Conservation (phyloP, 2,888 invertebrate species). For the Eubasilissa splendida region DNA sequence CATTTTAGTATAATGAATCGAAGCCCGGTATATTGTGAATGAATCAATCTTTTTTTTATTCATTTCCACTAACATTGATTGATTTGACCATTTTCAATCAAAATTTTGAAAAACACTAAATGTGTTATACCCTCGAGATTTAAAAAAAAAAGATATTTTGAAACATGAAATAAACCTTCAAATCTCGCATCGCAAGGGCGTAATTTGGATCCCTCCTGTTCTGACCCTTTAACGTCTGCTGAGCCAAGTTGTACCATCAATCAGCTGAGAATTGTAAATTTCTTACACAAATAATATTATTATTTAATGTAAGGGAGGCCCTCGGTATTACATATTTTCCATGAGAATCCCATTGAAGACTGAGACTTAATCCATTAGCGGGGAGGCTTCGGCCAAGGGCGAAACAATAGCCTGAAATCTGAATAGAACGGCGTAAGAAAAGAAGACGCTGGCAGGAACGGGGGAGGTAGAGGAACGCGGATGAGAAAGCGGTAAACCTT, state of each 20-base stretch:
- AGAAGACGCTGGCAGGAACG: background rate
- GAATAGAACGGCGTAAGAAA: slow-evolving; percentile 37
- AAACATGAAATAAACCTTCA: too few species aligned
- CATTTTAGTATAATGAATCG: too few species aligned
- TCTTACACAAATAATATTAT: slow-evolving; percentile 50
- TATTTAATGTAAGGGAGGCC: slow-evolving; percentile 22
- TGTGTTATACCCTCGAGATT: too few species aligned
- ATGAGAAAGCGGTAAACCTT: background rate
- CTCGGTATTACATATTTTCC: background rate
- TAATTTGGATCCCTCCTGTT: too few species aligned
- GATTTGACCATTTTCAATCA: too few species aligned
- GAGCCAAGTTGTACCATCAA: slow-evolving; percentile 14
- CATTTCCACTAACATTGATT: too few species aligned
- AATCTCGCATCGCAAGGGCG: too few species aligned
- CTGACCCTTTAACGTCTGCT: background rate
- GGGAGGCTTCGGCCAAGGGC: slow-evolving; percentile 46
- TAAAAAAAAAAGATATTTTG: too few species aligned
- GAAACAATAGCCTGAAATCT: slow-evolving; percentile 52
- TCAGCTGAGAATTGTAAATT: slow-evolving; percentile 22
- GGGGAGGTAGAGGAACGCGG: background rate
- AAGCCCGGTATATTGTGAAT: too few species aligned
- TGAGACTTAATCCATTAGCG: slow-evolving; percentile 54
- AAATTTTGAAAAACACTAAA: too few species aligned
- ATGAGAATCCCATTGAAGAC: slow-evolving; percentile 42
- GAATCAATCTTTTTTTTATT: too few species aligned